Evolutionary conservation across 2,113 vertebrate species (phyloP), one percentile per base, ranked within the genome.

Genomic region (Gnathonemus echidnorhynchus): DNA sequence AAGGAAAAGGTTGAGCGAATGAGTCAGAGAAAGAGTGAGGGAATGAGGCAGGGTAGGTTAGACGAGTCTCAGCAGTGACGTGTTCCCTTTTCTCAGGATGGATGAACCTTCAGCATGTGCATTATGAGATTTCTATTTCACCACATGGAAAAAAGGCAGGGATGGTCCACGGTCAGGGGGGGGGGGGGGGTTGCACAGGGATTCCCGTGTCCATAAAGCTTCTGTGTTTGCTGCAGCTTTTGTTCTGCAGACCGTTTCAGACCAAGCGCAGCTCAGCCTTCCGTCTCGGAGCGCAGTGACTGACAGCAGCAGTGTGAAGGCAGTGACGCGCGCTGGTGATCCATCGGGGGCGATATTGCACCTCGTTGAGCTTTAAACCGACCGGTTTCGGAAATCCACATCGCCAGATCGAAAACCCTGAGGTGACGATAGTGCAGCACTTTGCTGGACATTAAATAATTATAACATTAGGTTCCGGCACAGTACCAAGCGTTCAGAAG

Each of bases 121-220:
- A 39, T 87, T 87, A 87, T 87, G 86, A 87, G 50, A 56, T 87
- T 87, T 87, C 53, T 87, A 56, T 87, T 56, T 87, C 86, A 35
- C 15, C 86, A 39, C 86, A 53, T 53, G 50, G 86, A 87, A 53
- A 35, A 39, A 87, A 87, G 86, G 50, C 46, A 56, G 48, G 85
- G 85, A n/a, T 50, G 85, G 50, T 87, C 86, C 50, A 39, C 13
- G 5, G 17, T 15, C 0, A 1, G 0, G 27, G 86, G 86, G n/a
- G 1, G 86, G 24, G n/a, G 86, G 10, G 21, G 8, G 83, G 9
- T 6, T 53, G 49, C 11, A 39, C 35, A 17, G 48, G 11, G 46
- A 52, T 53, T 87, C 49, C 48, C 49, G 45, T 48, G 27, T 87
- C 48, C 49, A 49, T 35, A 8, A 19, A 11, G 48, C 45, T 52